Base-by-base conservation (phyloP, 2,797 vertebrate genomes). In the Halcyon leucocephala region DNA sequence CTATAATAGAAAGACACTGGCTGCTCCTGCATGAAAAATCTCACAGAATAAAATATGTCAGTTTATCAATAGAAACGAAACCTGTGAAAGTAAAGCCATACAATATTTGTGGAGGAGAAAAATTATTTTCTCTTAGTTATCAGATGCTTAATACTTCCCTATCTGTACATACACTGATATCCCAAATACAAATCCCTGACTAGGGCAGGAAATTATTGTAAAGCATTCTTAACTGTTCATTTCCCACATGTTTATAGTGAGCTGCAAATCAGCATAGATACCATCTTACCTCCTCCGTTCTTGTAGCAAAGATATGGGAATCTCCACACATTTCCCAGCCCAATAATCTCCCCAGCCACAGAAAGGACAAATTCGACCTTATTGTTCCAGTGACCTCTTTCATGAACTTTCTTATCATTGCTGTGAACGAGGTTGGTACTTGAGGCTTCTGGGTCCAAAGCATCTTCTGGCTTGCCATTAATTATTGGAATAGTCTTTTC, bases 251-350 rank as follows among this genome's bases (percentile, higher is more conserved):
- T 21, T 80, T 71, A 46, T 5, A 11, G 48, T 24, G 41, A 90
- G 58, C 73, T 87, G 41, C 25, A 87, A 78, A 92, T 28, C 70
- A 88, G n/a, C 11, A 83, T 2, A 48, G 69, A 51, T 51, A 48
- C 62, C 61, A 51, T 78, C 98, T 99, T 98, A 99, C 99, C 99
- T 98, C 99, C 99, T 97, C 99, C 99, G 84, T 99, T 99, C 98
- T 99, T 99, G 98, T 99, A 99, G 98, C 99, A 99, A 93, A 99
- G 99, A 96, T 99, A 99, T 5, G 99, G 99, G 96, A 99, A 99
- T 96, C 99, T 98, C 99, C 99, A 99, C 48, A 99, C 99, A 9
- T 99, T 99, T 61, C 99, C 99, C 94, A 99, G 96, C 39, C 99
- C 99, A 54, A 99, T 99, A 97, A 99, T 99, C 98, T 99, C 99